Evolutionary conservation across 2,113 vertebrate species (phyloP).

Genomic region (Ptilonorhynchus violaceus): DNA sequence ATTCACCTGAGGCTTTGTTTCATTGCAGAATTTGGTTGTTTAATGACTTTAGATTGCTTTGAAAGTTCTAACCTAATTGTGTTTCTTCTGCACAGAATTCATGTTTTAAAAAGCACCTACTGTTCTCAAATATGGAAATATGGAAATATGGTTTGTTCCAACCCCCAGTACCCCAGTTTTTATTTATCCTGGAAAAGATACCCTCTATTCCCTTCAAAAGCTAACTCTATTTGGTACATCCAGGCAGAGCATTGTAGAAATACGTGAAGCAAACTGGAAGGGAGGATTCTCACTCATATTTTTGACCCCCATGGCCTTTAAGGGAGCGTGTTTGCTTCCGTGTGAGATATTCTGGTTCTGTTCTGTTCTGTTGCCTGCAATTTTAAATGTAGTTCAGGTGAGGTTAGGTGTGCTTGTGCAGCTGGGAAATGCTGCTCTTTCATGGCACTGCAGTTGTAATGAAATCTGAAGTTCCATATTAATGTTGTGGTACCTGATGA

Average conservation of each 20-base stretch:
- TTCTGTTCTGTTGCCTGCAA: neutral
- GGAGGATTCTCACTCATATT: neutral
- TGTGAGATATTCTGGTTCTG: neutral
- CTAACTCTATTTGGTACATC: neutral
- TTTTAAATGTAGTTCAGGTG: neutral
- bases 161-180: accelerated
- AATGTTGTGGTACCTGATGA: accelerated
- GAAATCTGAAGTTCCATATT: neutral
- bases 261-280: neutral
- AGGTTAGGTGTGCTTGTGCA: neutral
- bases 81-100: neutral
- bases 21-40: neutral
- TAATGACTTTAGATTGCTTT: neutral
- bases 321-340: neutral
- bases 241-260: neutral
- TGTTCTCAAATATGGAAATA: neutral
- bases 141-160: neutral
- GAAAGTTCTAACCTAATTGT: neutral
- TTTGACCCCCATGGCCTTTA: neutral
- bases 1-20: neutral
- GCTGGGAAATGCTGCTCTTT: neutral
- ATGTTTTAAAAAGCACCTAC: neutral
- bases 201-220: neutral
- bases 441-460: neutral
- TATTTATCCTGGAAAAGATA: neutral